A percentile compares a stretch with the other conserved stretches of the same genome.
These are phyloP conservation scores for Lepus oiostolus DNA, from an alignment of 2,797 vertebrate genomes.

Conservation along the genomic window DNA sequence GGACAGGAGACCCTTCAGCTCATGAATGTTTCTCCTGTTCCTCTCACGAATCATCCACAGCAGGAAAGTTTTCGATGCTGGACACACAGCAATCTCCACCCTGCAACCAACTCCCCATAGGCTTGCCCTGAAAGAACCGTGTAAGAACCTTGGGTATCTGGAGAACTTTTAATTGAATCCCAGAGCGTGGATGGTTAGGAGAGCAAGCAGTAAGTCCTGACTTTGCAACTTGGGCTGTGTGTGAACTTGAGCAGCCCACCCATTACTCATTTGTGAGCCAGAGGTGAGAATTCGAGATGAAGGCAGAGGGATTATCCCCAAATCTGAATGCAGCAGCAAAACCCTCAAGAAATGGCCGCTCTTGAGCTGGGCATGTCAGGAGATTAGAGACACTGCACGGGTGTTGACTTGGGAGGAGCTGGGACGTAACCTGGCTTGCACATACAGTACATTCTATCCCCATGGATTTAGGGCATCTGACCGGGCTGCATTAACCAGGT, in stretches of 20 bases:
- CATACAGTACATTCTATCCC: not conserved
- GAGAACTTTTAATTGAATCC: not conserved
- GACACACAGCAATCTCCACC: not conserved
- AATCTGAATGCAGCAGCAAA: rapidly evolving
- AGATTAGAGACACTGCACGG: not conserved
- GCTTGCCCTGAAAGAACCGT: not conserved
- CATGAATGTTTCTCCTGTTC: not conserved
- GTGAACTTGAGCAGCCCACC: not conserved
- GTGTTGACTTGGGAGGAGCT: not conserved
- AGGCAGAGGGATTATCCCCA: not conserved
- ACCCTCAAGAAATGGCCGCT: not conserved
- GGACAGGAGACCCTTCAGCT: not conserved
- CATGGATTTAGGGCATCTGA: not conserved
- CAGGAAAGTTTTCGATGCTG: not conserved
- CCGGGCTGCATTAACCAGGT: not conserved
- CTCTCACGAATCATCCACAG: not conserved
- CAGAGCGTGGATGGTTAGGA: not conserved
- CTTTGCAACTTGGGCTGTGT: not conserved
- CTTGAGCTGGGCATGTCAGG: too few relatives aligned
- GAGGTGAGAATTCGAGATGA: not conserved
- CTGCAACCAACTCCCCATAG: not conserved
- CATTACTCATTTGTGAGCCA: not conserved
- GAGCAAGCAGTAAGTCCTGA: not conserved
- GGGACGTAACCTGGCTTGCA: not conserved
- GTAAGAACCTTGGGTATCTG: not conserved